Percentiles rank a stretch among this genome's conserved stretches.
Evolutionary conservation across 64 coral and sea anemone species (phyloP).

Genomic region (Dendronephthya gigantea): DNA sequence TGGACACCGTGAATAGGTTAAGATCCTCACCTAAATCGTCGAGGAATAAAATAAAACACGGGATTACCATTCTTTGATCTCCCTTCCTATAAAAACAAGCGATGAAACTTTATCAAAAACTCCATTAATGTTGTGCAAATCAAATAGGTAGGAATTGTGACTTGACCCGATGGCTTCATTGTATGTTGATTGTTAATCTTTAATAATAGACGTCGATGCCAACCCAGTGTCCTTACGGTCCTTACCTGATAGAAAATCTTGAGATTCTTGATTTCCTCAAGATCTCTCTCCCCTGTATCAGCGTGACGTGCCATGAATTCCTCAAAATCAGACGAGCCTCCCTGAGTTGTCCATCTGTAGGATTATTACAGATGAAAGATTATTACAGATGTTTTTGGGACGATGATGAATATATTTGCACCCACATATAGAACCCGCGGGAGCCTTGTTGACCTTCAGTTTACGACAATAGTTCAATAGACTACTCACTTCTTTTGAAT

Average conservation of each 20-base stretch:
- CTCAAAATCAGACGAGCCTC: slow-evolving; percentile 32
- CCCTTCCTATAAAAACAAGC: slow-evolving; percentile 41
- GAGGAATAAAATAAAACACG: slow-evolving; percentile 79
- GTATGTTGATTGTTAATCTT: neutral
- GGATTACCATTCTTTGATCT: slow-evolving; percentile 81
- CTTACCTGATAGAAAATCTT: slow-evolving; percentile 96
- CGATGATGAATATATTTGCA: too few species aligned
- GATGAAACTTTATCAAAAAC: neutral
- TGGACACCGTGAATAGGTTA: neutral
- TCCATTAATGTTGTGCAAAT: too few species aligned
- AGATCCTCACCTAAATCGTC: slow-evolving; percentile 68
- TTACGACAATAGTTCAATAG: neutral
- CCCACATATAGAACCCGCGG: too few species aligned
- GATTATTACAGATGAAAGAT: neutral
- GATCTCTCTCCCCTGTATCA: slow-evolving; percentile 70
- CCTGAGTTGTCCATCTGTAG: slow-evolving; percentile 21
- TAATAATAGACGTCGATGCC: neutral
- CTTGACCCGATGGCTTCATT: too few species aligned
- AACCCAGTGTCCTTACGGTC: too few species aligned
- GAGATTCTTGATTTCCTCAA: slow-evolving; percentile 58
- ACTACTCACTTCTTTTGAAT: neutral
- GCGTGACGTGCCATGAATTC: slow-evolving; percentile 98
- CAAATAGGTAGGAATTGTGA: too few species aligned
- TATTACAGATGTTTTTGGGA: too few species aligned
- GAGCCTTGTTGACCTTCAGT: too few species aligned